phyloP scores from a whole-genome alignment of 2,113 vertebrate genomes.

The Crotalus helleri region DNA sequence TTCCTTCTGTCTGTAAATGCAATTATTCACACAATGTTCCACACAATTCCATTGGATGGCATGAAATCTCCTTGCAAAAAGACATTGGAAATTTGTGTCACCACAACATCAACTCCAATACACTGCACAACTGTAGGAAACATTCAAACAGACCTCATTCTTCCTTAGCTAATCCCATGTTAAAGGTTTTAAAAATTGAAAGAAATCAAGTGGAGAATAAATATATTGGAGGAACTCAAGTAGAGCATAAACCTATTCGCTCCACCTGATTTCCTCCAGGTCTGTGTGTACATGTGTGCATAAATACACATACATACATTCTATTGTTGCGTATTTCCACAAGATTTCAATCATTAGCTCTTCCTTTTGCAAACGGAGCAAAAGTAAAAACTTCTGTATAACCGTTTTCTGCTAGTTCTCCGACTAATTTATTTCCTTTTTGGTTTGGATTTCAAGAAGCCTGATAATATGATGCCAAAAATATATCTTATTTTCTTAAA shows the following conservation, averaged over 20 bases:
- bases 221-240: neutral
- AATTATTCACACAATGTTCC: neutral
- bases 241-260: neutral
- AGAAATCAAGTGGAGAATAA: neutral
- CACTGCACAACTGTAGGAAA: neutral
- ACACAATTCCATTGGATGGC: neutral
- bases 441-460: slow-evolving; percentile 50
- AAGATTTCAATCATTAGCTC: slow-evolving; percentile 3
- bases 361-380: slow-evolving; percentile 50
- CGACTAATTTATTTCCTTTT: slow-evolving; percentile 53
- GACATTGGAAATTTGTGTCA: neutral
- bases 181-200: neutral
- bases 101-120: neutral
- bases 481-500: slow-evolving; percentile 64
- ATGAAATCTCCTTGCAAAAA: neutral
- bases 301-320: neutral
- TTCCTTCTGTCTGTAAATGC: neutral
- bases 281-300: neutral
- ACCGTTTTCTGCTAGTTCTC: neutral
- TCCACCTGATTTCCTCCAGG: neutral
- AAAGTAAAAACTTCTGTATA: slow-evolving; percentile 43
- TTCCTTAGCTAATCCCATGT: neutral
- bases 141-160: neutral
- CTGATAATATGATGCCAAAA: slow-evolving; percentile 54
- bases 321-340: neutral